These are phyloP conservation scores for Cheilosia vulpina DNA, from an alignment of 2,888 invertebrate species.

Conservation along the genomic window DNA sequence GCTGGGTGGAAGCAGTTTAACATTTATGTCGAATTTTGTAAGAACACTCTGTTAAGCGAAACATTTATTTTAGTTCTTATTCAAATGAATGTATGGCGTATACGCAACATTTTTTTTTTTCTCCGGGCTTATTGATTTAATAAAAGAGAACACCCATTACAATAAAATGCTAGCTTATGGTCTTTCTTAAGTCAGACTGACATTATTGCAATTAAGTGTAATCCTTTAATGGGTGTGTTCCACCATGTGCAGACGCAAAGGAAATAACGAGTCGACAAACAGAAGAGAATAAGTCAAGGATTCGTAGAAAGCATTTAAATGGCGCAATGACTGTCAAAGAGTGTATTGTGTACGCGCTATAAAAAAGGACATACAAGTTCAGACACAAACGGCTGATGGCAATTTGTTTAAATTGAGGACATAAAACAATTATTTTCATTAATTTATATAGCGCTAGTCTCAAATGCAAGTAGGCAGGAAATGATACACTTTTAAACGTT, in stretches of 20 bases:
- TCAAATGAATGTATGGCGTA: slow-evolving; percentile 2
- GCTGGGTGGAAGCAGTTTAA: background rate
- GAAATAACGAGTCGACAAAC: slow-evolving; percentile 35
- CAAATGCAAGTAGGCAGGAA: slow-evolving; percentile 48
- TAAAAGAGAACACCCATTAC: background rate
- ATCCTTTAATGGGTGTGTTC: slow-evolving; percentile 54
- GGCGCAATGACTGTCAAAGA: slow-evolving; percentile 42
- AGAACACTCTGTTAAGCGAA: background rate
- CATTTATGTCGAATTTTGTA: slow-evolving; percentile 16
- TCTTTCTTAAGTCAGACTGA: slow-evolving; percentile 30
- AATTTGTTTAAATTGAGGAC: slow-evolving; percentile 65
- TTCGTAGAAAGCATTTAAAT: slow-evolving; percentile 35
- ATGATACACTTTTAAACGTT: slow-evolving; percentile 58
- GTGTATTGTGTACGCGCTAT: slow-evolving; percentile 3
- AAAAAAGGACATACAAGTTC: slow-evolving; percentile 13
- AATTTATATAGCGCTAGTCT: slow-evolving; percentile 32
- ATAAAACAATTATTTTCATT: slow-evolving; percentile 70
- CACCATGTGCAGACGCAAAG: slow-evolving; percentile 16
- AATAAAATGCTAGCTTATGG: background rate
- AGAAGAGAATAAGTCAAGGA: slow-evolving; percentile 13
- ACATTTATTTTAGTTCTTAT: background rate
- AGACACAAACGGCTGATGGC: slow-evolving; percentile 54
- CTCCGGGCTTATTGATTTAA: slow-evolving; percentile 6
- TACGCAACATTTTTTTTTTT: slow-evolving; percentile 3
- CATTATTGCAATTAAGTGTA: slow-evolving; percentile 58